These are phyloP conservation scores for Psophia crepitans DNA, from an alignment of 2,113 vertebrate genomes.

Conservation along the genomic window DNA sequence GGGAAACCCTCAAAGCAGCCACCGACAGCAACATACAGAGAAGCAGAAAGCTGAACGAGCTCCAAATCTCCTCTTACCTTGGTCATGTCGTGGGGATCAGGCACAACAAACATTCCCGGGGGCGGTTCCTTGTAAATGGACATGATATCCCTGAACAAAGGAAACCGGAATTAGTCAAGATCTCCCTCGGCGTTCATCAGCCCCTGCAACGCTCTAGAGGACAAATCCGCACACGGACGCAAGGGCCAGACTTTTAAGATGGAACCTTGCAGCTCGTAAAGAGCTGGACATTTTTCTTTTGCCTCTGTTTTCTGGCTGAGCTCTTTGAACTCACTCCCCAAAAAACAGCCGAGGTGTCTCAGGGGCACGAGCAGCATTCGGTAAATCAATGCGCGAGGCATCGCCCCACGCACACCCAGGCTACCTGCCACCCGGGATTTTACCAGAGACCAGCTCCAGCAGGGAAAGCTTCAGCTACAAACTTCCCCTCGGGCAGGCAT, in stretches of 20 bases:
- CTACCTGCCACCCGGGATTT: fast-evolving
- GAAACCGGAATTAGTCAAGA: neutral
- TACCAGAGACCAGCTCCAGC: neutral
- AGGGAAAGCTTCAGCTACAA: neutral
- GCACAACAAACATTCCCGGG: constrained; percentile 98
- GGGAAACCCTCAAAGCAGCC: neutral
- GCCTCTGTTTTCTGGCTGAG: neutral
- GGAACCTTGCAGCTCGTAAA: neutral
- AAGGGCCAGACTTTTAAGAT: neutral
- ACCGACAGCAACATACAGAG: neutral
- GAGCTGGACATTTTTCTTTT: neutral
- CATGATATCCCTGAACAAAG: constrained; percentile 91
- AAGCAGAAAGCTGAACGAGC: neutral
- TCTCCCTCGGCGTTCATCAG: neutral
- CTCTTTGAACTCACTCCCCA: neutral
- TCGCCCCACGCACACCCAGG: neutral
- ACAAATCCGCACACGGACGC: neutral
- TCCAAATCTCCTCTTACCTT: constrained; percentile 81
- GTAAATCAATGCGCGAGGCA: fast-evolving
- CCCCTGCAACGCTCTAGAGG: neutral
- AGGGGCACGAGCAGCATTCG: neutral
- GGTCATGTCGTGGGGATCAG: constrained; percentile 98
- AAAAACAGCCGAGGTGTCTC: fast-evolving
- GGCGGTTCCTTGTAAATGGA: constrained; percentile 99
- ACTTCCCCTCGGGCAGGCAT: neutral